Conservation (phyloP, 2,797 vertebrate species). For the Nannoperca australis region DNA sequence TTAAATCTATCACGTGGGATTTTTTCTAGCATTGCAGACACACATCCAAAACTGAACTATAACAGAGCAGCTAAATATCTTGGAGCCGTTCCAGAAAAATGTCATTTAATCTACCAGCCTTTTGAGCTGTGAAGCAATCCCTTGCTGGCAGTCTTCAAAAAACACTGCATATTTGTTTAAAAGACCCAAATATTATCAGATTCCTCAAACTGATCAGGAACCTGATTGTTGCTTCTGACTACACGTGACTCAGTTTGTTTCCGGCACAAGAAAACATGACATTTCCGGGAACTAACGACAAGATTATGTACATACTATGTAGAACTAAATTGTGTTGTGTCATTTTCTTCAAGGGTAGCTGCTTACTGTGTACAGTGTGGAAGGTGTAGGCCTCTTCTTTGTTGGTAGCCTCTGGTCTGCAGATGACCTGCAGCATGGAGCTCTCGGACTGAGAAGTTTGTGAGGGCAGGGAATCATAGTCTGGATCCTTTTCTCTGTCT, state of each 20-base stretch:
- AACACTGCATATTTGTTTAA: slow-evolving; percentile 4
- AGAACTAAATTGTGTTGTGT: not conserved
- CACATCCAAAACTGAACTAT: not conserved
- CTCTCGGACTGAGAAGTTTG: slow-evolving; percentile 95
- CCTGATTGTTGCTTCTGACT: not conserved
- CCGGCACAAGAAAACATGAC: not conserved
- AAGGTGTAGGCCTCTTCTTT: slow-evolving; percentile 89
- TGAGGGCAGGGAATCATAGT: slow-evolving; percentile 89
- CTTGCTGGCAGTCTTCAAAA: slow-evolving; percentile 25
- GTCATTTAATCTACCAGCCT: slow-evolving; percentile 37
- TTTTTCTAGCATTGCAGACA: slow-evolving; percentile 16
- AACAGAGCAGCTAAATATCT: slow-evolving; percentile 21
- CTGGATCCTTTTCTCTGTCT: slow-evolving; percentile 87
- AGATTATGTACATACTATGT: not conserved
- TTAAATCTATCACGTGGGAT: slow-evolving; percentile 7
- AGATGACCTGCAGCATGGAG: slow-evolving; percentile 97
- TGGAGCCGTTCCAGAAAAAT: slow-evolving; percentile 39
- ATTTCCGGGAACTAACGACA: not conserved
- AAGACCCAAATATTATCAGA: slow-evolving; percentile 24
- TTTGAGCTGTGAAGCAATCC: slow-evolving; percentile 27
- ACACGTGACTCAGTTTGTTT: slow-evolving; percentile 6
- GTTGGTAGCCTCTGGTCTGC: slow-evolving; percentile 92
- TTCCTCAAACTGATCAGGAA: not conserved
- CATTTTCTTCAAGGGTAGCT: not conserved
- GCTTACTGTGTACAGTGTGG: slow-evolving; percentile 88